Conservation (phyloP, 2,113 vertebrate species). For the Pantherophis guttatus region DNA sequence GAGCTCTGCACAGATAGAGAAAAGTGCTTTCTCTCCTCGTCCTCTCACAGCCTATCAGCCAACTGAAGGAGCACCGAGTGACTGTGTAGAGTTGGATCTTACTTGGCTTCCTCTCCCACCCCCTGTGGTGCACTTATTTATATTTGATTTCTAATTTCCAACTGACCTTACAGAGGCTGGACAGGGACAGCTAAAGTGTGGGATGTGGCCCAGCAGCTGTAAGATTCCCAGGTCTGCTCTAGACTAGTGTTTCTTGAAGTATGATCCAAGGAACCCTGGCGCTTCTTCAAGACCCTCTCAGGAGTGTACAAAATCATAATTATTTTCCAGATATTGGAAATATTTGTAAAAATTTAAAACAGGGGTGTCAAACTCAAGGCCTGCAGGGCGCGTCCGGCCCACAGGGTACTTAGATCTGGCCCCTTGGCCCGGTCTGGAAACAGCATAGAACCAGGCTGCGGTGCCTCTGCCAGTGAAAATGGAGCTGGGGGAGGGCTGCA, state of each 20-base stretch:
- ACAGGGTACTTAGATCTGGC: no score
- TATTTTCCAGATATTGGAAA: not conserved
- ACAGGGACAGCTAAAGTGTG: not conserved
- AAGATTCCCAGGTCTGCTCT: not conserved
- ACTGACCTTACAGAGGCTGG: not conserved
- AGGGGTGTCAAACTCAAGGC: no score
- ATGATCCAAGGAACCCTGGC: not conserved
- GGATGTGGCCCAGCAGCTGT: not conserved
- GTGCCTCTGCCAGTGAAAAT: no score
- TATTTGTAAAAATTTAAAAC: not conserved
- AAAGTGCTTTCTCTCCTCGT: not conserved
- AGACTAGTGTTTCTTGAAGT: not conserved
- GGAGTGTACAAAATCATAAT: not conserved
- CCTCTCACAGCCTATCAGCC: not conserved
- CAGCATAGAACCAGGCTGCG: no score
- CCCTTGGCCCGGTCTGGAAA: no score
- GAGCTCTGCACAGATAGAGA: not conserved
- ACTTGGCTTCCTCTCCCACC: not conserved
- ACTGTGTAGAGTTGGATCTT: not conserved
- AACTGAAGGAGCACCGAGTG: not conserved
- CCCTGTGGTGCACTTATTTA: not conserved
- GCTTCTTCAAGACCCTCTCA: not conserved
- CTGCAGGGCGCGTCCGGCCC: no score
- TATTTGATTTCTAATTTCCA: not conserved
- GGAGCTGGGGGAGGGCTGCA: no score